Evolutionary conservation across 2,888 invertebrate species (phyloP).

Genomic region (Thelaira solivaga): DNA sequence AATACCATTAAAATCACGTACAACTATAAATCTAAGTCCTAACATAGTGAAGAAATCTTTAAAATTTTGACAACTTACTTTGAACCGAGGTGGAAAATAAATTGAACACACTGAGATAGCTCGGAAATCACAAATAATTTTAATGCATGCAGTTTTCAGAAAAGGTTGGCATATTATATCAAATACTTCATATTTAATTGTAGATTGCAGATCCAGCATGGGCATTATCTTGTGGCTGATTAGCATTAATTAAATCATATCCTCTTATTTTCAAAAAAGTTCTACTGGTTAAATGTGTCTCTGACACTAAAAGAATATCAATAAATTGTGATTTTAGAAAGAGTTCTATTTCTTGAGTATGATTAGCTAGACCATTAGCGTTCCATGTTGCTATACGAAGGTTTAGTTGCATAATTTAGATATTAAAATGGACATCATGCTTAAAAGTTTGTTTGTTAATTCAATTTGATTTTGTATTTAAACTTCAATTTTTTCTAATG

Average conservation of each 20-base stretch:
- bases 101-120: not conserved
- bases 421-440: not conserved
- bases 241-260: not conserved
- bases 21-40: slow-evolving; percentile 37
- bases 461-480: not conserved
- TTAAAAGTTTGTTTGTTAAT: not conserved
- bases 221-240: not conserved
- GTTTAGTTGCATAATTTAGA: slow-evolving; percentile 10
- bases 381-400: not conserved
- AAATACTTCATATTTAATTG: slow-evolving; percentile 23
- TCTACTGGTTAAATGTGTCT: no score
- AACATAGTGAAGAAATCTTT: slow-evolving; percentile 13
- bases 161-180: not conserved
- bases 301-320: no score
- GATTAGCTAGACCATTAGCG: not conserved
- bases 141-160: slow-evolving; percentile 31
- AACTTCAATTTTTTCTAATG: not conserved
- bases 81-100: slow-evolving; percentile 41
- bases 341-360: not conserved
- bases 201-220: not conserved
- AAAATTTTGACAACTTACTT: not conserved
- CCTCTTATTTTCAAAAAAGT: not conserved
- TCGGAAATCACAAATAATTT: slow-evolving; percentile 9
- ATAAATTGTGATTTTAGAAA: no score
- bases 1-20: slow-evolving; percentile 43